Evolutionary conservation across 2,888 invertebrate species (phyloP).

Genomic region (Reticulitermes lucifugus): DNA sequence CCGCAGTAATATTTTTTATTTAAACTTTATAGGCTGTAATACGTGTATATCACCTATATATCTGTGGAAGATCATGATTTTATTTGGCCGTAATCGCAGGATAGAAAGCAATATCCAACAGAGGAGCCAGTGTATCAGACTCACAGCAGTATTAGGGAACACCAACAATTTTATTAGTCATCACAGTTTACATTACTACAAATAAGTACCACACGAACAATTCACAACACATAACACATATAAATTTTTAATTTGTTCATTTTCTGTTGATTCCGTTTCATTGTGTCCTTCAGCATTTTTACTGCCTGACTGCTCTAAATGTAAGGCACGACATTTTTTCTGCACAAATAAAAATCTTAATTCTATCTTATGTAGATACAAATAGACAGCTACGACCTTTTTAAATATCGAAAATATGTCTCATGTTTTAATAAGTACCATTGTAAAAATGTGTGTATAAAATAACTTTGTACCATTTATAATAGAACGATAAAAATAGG

Average conservation of each 20-base stretch:
- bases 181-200: neutral
- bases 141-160: neutral
- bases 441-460: neutral
- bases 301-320: neutral
- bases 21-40: no score
- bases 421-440: neutral
- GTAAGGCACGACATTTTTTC: neutral
- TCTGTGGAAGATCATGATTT: no score
- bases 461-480: neutral
- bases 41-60: no score
- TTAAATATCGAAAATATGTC: neutral
- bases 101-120: no score
- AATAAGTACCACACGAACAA: neutral
- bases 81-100: no score
- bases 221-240: neutral
- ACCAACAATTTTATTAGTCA: neutral
- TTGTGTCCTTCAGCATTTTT: neutral
- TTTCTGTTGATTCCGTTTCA: neutral
- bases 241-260: neutral
- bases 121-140: neutral
- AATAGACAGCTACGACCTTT: neutral
- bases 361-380: neutral
- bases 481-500: neutral
- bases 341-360: neutral
- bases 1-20: no score